Conservation (phyloP, 2,888 invertebrate species). For the Parnassius glacialis region DNA sequence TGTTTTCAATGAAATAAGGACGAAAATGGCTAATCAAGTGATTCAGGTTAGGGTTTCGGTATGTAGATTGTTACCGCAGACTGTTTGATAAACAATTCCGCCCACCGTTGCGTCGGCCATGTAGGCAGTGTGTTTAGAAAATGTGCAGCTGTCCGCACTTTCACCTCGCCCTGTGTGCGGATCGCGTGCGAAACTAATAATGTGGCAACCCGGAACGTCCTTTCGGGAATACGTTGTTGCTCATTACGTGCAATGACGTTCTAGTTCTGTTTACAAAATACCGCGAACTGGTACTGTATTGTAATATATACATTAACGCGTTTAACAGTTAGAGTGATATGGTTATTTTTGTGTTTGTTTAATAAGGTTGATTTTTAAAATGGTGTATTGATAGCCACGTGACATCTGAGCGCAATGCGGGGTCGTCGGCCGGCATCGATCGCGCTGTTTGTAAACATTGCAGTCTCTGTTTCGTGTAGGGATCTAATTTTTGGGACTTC, state of each 20-base stretch:
- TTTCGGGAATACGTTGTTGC: conserved; percentile 35
- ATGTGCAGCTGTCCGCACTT: conserved; percentile 62
- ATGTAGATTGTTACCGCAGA: conserved; percentile 33
- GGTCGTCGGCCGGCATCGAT: conserved; percentile 59
- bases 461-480: conserved; percentile 15
- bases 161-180: conserved; percentile 59
- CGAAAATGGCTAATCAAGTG: conserved; percentile 26
- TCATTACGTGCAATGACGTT: conserved; percentile 7
- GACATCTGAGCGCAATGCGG: conserved; percentile 25
- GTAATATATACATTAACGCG: no score
- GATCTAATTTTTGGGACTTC: no score
- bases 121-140: conserved; percentile 38
- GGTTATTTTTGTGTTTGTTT: no score
- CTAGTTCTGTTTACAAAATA: neutral
- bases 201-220: conserved; percentile 47
- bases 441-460: conserved; percentile 75
- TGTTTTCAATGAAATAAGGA: conserved; percentile 27
- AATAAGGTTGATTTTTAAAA: neutral
- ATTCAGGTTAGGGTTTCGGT: conserved; percentile 29
- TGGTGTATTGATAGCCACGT: conserved; percentile 16
- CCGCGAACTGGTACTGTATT: no score
- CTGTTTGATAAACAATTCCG: conserved; percentile 45
- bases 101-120: conserved; percentile 45
- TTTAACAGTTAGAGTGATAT: no score
- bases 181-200: conserved; percentile 53